Base-by-base conservation (phyloP, 1,140 invertebrate species). In the Zaprionus africanus region DNA sequence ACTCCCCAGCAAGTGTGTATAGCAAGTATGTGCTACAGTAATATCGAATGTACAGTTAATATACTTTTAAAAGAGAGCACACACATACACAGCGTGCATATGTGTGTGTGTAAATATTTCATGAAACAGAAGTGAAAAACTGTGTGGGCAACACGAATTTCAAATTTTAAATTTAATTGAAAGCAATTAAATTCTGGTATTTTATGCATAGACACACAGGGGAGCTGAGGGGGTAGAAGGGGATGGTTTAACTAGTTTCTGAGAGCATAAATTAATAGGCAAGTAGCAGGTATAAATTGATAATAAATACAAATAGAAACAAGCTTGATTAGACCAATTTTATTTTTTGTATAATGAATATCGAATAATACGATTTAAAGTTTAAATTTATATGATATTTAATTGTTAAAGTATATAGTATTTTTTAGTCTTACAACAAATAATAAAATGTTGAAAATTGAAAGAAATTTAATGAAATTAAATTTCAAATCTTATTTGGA, bases 1-100 rank as follows among this genome's bases (percentile, higher is more conserved):
- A 75, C 72, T 70, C 66, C 72, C 72, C 28, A 12, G 13, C 41
- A 17, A 46, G 41, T 17, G n/a, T 17, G 41, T 43, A 43, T 17
- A 46, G n/a, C 3, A 46, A 46, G n/a, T 9, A 46, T 46, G n/a
- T 46, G 5, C 41, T 46, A n/a, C 41, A 46, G 41, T 46, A 46
- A 46, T 46, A 46, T 17, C 41, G n/a, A 46, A 17, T 31, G 56
- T 22, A 67, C 38, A 54, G 12, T 43, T 17, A 38, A 38, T 34
- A 43, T 43, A 43, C 41, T 34, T 11, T 34, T 11, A 34, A 34
- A 34, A 34, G 28, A 34, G 31, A 11, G 9, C 31, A 34, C 31
- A 34, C 15, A 15, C 6, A 43, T n/a, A 43, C 15, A 43, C n/a
- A 0, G 6, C 24, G 28, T 12, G 12, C 51, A 31, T 22, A 54